These are phyloP conservation scores for Chelon auratus DNA, from an alignment of 2,797 vertebrate species.

Conservation along the genomic window DNA sequence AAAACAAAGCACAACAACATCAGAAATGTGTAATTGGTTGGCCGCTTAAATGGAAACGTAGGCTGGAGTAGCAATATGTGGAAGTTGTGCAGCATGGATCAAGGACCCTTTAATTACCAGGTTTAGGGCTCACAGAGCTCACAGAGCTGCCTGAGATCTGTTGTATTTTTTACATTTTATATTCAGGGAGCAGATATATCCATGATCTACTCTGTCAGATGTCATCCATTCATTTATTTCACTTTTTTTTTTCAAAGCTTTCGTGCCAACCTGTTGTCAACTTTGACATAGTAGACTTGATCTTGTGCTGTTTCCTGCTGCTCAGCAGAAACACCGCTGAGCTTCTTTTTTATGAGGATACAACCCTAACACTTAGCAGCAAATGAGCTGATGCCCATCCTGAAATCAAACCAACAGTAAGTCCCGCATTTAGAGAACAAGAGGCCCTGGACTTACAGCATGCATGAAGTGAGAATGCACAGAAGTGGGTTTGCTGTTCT, in stretches of 20 bases:
- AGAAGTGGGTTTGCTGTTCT: slow-evolving; percentile 49
- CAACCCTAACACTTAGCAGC: no score
- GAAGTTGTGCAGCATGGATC: slow-evolving; percentile 30
- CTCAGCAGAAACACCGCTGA: not conserved
- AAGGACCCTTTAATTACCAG: slow-evolving; percentile 65
- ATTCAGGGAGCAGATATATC: slow-evolving; percentile 40
- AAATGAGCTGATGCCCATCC: not conserved
- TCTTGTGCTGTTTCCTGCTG: not conserved
- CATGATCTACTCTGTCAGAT: not conserved
- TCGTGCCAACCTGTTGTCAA: slow-evolving; percentile 5
- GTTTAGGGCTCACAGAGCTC: slow-evolving; percentile 43
- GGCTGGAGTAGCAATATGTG: slow-evolving; percentile 20
- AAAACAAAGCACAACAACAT: slow-evolving; percentile 39
- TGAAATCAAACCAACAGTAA: slow-evolving; percentile 19
- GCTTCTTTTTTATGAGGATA: no score
- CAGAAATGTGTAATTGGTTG: slow-evolving; percentile 4
- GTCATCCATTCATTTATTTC: not conserved
- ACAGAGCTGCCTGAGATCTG: slow-evolving; percentile 33
- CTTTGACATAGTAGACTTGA: slow-evolving; percentile 1
- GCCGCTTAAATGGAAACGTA: slow-evolving; percentile 34
- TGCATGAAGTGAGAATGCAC: slow-evolving; percentile 35
- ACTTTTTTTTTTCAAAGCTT: slow-evolving; percentile 3
- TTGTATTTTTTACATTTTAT: slow-evolving; percentile 59
- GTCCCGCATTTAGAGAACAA: slow-evolving; percentile 6
- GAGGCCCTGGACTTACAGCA: not conserved